Base-by-base conservation (phyloP, 2,888 invertebrate genomes). In the Doris montereyensis region DNA sequence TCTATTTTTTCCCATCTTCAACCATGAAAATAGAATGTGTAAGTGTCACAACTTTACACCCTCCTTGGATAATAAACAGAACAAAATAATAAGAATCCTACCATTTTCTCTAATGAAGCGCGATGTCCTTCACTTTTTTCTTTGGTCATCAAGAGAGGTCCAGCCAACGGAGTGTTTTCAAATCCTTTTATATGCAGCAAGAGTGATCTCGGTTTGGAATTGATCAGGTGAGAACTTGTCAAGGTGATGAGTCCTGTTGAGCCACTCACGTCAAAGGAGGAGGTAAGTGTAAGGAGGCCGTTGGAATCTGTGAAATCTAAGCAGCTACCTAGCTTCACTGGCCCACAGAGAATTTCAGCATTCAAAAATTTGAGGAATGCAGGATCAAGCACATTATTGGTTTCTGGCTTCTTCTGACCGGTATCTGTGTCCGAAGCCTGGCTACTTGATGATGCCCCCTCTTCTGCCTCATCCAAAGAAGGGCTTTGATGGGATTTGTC, bases 291-390 rank as follows among this genome's bases (percentile, higher is more conserved):
- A 24, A 97, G 94, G 28, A 95, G 94, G 2, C 97, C 97, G 17
- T 95, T 94, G 88, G 95, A 95, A 87, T 96, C 96, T 0, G 96
- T 95, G 79, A 97, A 90, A 91, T 97, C 97, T 81, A 97, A 93
- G 83, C 95, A 95, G 0, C 95, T 94, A 2, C 95, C 94, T 24
- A 97, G 92, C 88, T 95, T 94, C 70, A 97, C 93, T 0, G 97
- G 97, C 0, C 97, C 97, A 17, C 97, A 97, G 67, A 97, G 92
- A 81, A 97, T 95, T 89, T 97, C 97, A 0, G 97, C 96, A 89
- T 97, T 96, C 88, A 97, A 96, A 4, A 95, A 95, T 85, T 95
- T 94, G 72, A 96, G 92, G 91, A 96, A 97, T 91, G 96, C 96
- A 83, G 87, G 87, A 71, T 88, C 87, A 71, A 85, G 75, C n/a